phyloP scores from a whole-genome alignment of 2,797 vertebrate species.

The Peromyscus attwateri region DNA sequence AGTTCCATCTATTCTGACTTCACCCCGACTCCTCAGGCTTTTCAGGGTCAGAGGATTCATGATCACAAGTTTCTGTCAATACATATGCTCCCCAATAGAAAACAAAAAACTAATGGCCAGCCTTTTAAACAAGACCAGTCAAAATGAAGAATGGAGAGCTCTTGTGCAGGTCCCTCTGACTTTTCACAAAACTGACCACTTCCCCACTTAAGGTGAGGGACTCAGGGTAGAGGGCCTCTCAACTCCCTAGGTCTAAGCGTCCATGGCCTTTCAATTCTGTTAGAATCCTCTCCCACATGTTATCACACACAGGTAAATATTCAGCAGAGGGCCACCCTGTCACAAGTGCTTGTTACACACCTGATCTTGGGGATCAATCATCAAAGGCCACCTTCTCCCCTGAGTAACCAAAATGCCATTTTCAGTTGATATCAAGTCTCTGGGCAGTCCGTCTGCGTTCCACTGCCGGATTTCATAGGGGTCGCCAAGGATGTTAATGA shows the following conservation, averaged over 20 bases:
- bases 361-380: constrained; percentile 96
- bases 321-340: not conserved
- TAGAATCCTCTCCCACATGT: not conserved
- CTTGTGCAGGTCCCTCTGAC: not conserved
- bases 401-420: constrained; percentile 93
- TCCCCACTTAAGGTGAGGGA: not conserved
- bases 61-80: not conserved
- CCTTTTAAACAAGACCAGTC: not conserved
- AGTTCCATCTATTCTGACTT: not conserved
- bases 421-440: constrained; percentile 92
- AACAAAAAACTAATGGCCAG: not conserved
- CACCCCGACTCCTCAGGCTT: not conserved
- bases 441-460: constrained; percentile 93
- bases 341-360: constrained; percentile 79
- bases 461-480: constrained; percentile 93
- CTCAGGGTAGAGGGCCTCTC: not conserved
- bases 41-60: not conserved
- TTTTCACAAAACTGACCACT: not conserved
- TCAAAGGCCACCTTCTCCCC: constrained; percentile 93
- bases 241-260: not conserved
- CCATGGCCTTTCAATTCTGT: not conserved
- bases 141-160: not conserved
- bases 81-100: not conserved
- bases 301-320: not conserved
- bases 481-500: constrained; percentile 92